Conservation (phyloP, 2,113 vertebrate genomes). For the Aythya baeri region DNA sequence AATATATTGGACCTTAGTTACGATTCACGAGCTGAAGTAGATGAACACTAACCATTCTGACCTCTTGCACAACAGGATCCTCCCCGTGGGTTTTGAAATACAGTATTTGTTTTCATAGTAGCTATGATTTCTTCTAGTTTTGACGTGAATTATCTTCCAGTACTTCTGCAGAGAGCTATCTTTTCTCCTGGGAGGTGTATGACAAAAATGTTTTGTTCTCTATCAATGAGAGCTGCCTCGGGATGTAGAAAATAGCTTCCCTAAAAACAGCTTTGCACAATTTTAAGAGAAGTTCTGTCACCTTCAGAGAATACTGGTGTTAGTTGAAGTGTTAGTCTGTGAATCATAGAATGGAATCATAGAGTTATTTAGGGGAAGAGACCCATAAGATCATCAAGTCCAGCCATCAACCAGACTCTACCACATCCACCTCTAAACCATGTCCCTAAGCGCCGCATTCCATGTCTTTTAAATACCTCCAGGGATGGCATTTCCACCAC, state of each 20-base stretch:
- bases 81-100: conserved; percentile 55
- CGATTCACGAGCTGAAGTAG: background rate
- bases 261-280: background rate
- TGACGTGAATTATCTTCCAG: conserved; percentile 11
- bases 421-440: background rate
- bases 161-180: background rate
- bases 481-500: background rate
- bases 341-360: background rate
- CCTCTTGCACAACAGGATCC: conserved; percentile 27
- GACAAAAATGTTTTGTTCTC: conserved; percentile 43
- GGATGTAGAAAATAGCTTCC: background rate
- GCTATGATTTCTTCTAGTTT: conserved; percentile 32
- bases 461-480: background rate
- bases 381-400: background rate
- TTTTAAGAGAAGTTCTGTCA: background rate
- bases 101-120: conserved; percentile 63
- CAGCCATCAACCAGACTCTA: background rate
- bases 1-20: conserved; percentile 3
- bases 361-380: background rate
- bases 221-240: background rate
- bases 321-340: background rate
- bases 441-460: no score
- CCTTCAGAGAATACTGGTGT: background rate
- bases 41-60: background rate
- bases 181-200: background rate